Conservation (phyloP, 2,113 vertebrate species). For the Brachyhypopomus occidentalis region DNA sequence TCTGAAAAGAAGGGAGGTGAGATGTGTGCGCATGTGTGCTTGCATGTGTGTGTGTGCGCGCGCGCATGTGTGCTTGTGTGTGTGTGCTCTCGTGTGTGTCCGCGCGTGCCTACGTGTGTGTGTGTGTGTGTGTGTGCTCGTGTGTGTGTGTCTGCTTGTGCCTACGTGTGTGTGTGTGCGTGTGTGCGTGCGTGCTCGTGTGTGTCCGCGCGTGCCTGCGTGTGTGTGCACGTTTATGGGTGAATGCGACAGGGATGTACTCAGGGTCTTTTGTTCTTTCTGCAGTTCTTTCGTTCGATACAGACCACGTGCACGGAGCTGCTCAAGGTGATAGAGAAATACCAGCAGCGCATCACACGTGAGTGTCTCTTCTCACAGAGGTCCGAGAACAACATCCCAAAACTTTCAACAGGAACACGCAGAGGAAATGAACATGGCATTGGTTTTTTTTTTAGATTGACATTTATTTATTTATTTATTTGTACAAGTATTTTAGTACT, state of each 20-base stretch:
- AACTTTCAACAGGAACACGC: no score
- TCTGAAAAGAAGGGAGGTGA: neutral
- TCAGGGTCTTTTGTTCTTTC: constrained; percentile 52
- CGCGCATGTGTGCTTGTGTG: no score
- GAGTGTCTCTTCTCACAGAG: constrained; percentile 51
- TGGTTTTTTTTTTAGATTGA: no score
- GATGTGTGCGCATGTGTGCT: neutral
- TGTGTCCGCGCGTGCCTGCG: neutral
- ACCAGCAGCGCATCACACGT: constrained; percentile 81
- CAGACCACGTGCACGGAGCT: constrained; percentile 79
- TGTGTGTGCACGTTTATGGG: constrained; percentile 5
- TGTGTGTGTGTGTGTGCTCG: no score
- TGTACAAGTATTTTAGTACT: no score
- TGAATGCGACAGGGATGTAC: neutral
- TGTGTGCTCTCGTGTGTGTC: no score
- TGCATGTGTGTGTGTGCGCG: no score
- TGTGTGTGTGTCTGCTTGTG: no score
- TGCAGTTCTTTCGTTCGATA: constrained; percentile 82
- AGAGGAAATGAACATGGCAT: no score
- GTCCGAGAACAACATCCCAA: no score
- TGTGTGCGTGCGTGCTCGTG: neutral
- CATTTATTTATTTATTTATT: no score
- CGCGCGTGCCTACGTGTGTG: no score
- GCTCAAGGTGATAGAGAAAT: constrained; percentile 84
- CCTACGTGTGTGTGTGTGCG: neutral